phyloP scores from a whole-genome alignment of 1,140 invertebrate species.

The Zaprionus gabonicus region DNA sequence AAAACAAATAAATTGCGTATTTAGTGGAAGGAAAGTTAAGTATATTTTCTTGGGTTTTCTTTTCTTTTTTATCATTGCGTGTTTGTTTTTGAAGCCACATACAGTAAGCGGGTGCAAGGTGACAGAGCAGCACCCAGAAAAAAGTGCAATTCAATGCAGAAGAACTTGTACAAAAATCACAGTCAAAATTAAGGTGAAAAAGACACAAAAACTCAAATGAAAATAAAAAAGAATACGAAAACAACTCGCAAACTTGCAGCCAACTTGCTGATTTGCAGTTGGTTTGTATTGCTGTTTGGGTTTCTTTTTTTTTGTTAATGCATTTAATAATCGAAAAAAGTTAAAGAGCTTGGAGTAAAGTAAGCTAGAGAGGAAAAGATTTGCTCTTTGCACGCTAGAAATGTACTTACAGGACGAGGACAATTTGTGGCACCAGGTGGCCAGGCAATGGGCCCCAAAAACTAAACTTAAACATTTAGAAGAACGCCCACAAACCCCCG shows the following conservation, averaged over 20 bases:
- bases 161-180: slow-evolving; percentile 28
- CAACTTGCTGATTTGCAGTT: slow-evolving; percentile 28
- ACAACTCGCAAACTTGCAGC: slow-evolving; percentile 30
- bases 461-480: slow-evolving; percentile 22
- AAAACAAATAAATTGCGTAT: not conserved
- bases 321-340: slow-evolving; percentile 10
- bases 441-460: slow-evolving; percentile 29
- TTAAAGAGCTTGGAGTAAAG: slow-evolving; percentile 34
- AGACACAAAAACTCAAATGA: not conserved
- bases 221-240: slow-evolving; percentile 9
- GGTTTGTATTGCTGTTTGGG: not conserved
- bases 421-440: slow-evolving; percentile 17
- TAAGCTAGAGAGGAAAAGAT: slow-evolving; percentile 46
- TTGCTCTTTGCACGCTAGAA: slow-evolving; percentile 32
- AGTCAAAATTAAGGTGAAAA: slow-evolving; percentile 14
- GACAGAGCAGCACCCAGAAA: slow-evolving; percentile 49
- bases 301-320: slow-evolving; percentile 23
- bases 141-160: slow-evolving; percentile 42
- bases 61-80: slow-evolving; percentile 31
- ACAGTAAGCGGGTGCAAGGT: slow-evolving; percentile 76
- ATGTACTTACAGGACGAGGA: slow-evolving; percentile 44
- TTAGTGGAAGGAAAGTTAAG: not conserved
- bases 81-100: slow-evolving; percentile 57
- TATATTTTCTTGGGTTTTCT: not conserved
- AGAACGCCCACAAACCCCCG: not conserved